Evolutionary conservation across 2,113 vertebrate genomes (phyloP), one percentile per base, ranked within the genome.

Genomic region (Heliornis fulica): DNA sequence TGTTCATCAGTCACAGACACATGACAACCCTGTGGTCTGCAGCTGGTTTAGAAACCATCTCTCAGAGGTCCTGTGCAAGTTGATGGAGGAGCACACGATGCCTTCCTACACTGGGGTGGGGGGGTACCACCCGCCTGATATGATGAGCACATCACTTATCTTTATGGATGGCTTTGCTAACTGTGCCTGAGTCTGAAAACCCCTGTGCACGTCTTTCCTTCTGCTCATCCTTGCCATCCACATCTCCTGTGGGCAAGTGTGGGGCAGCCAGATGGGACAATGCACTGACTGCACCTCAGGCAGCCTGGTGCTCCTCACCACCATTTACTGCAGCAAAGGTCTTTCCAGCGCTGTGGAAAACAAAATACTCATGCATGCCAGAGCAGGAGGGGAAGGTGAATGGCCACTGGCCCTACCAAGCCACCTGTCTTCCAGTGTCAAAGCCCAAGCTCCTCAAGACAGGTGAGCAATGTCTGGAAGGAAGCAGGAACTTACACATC

Each of bases 191-290:
- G 22, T 11, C 38, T 41, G 51, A 78, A 88, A 77, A 21, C 25
- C 15, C n/a, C 31, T 28, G 57, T 13, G 50, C n/a, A 21, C 0
- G 0, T 9, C 12, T 36, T 65, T 71, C 17, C n/a, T 51, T 71
- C 57, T 46, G 57, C 64, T 83, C 36, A 40, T 46, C 38, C 57
- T 46, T 0, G 0, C 50, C 20, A 51, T 13, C 22, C 1, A 3
- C 56, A 31, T 18, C 69, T 63, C 31, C 38, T 0, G 2, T 2
- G 4, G 40, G 45, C n/a, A 40, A 34, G 31, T 5, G 11, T 1
- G 5, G 34, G 48, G 54, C 54, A 75, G 34, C 40, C 26, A 28
- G 45, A 40, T 1, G 4, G 26, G 25, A 34, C 29, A 60, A 60
- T 23, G 38, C 38, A 13, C 9, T 31, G 50, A 19, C 22, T 71